Evolutionary conservation across 37 sponge, comb jelly and placozoan genomes (phyloP).

Genomic region (Cliona cf. orientalis): DNA sequence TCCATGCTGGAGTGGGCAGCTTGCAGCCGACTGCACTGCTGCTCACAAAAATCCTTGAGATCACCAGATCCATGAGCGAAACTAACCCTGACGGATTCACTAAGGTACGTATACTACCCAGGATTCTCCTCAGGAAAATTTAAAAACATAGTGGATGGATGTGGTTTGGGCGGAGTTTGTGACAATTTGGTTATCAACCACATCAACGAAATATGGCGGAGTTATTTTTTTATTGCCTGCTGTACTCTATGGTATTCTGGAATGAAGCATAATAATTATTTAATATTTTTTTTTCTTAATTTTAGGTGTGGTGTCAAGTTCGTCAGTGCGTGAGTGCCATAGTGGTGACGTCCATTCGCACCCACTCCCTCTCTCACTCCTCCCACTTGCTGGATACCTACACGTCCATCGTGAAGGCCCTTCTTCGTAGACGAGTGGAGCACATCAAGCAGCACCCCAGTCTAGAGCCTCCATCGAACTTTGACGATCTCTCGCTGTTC

Average conservation of each 20-base stretch:
- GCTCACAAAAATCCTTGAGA: constrained; percentile 11
- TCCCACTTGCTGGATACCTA: constrained; percentile 41
- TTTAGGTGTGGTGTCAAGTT: constrained; percentile 24
- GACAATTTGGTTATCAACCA: too few species aligned
- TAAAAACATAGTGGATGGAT: too few species aligned
- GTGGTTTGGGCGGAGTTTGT: too few species aligned
- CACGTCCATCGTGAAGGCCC: constrained; percentile 31
- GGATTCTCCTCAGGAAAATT: neutral
- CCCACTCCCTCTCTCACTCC: constrained; percentile 37
- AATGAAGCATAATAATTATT: too few species aligned
- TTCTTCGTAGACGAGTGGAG: constrained; percentile 26
- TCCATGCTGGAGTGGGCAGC: neutral
- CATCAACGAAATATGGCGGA: too few species aligned
- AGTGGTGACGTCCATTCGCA: constrained; percentile 9
- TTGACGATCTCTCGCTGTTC: constrained; percentile 43
- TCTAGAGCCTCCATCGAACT: constrained; percentile 5
- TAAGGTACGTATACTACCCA: too few species aligned
- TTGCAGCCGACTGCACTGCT: constrained; percentile 40
- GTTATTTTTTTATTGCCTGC: too few species aligned
- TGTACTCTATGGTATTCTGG: too few species aligned
- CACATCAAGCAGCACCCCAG: constrained; percentile 12
- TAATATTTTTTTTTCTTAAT: too few species aligned
- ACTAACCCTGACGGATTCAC: constrained; percentile 10
- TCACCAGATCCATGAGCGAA: neutral
- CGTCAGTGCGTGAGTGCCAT: constrained; percentile 12